These are phyloP conservation scores for Alosa alosa DNA, from an alignment of 2,113 vertebrate species.

Conservation along the genomic window DNA sequence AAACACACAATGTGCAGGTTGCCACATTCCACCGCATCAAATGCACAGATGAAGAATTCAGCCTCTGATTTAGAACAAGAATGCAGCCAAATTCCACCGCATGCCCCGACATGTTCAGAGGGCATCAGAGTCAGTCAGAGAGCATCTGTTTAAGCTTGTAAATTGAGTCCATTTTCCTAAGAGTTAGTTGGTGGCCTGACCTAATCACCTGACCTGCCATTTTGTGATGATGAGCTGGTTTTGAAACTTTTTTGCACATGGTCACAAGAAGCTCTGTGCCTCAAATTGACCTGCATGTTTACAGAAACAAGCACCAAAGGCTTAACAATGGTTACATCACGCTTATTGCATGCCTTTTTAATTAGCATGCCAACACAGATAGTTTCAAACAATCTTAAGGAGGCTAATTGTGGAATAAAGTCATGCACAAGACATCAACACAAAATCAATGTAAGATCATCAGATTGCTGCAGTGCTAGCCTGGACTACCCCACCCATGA, in stretches of 20 bases:
- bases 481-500: too few species aligned
- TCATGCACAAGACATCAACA: not conserved
- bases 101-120: not conserved
- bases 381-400: not conserved
- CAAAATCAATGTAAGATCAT: not conserved
- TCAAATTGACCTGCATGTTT: not conserved
- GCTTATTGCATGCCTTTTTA: not conserved
- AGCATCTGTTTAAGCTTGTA: not conserved
- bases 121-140: not conserved
- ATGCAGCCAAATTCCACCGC: not conserved
- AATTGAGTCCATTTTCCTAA: not conserved
- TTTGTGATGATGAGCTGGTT: not conserved
- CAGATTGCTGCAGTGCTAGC: not conserved
- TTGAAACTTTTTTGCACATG: not conserved
- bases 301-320: not conserved
- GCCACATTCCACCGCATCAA: not conserved
- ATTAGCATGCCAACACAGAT: not conserved
- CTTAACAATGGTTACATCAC: not conserved
- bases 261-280: not conserved
- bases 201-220: not conserved
- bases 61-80: not conserved
- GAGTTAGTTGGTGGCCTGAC: not conserved
- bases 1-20: not conserved
- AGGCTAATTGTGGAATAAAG: not conserved
- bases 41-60: not conserved